Percentiles rank a stretch among this genome's conserved stretches.
These are phyloP conservation scores for Alloplasta piceator DNA, from an alignment of 2,888 invertebrate species.

Conservation along the genomic window DNA sequence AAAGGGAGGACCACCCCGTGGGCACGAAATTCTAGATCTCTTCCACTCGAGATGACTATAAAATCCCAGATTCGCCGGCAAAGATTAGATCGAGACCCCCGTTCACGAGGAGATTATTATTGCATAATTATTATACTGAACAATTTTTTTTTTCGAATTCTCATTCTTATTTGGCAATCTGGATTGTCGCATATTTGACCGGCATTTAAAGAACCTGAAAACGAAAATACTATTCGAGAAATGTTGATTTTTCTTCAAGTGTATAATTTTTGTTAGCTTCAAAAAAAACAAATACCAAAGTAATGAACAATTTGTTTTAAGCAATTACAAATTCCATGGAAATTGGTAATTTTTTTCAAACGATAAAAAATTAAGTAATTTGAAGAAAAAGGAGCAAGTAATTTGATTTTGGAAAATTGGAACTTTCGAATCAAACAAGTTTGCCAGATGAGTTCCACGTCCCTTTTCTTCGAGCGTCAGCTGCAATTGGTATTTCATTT, in stretches of 20 bases:
- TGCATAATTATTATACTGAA: background rate
- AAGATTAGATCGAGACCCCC: background rate
- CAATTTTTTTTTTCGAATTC: background rate
- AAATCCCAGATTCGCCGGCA: background rate
- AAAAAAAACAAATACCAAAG: no score
- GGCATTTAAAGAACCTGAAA: no score
- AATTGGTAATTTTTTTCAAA: no score
- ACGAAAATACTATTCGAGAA: no score
- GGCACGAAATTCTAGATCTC: constrained; percentile 40
- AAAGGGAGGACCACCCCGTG: constrained; percentile 42
- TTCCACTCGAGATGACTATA: constrained; percentile 1
- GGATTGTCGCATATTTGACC: background rate
- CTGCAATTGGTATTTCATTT: constrained; percentile 33
- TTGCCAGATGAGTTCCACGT: background rate
- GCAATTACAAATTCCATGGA: background rate
- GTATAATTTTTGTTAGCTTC: no score
- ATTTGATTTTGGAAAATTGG: background rate
- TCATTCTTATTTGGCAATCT: background rate
- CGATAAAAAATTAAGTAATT: background rate
- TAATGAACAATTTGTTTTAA: background rate
- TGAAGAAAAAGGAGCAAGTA: background rate
- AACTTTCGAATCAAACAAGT: no score
- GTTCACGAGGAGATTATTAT: background rate
- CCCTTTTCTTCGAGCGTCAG: constrained; percentile 36
- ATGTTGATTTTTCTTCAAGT: no score